phyloP scores from a whole-genome alignment of 2,113 vertebrate species.

The Daboia siamensis region DNA sequence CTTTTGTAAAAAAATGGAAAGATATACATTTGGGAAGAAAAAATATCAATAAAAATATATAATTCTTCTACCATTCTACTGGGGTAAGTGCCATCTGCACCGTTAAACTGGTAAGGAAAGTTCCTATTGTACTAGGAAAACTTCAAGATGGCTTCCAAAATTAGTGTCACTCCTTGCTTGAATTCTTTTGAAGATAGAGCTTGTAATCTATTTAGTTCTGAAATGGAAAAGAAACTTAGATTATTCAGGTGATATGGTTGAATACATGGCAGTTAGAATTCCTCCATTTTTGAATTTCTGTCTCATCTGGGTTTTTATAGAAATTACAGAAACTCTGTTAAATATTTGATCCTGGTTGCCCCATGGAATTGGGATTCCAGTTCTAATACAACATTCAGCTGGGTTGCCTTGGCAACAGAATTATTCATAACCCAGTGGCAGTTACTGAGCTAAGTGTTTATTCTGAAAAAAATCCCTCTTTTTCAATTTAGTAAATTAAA shows the following conservation, averaged over 20 bases:
- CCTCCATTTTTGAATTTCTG: neutral
- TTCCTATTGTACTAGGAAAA: neutral
- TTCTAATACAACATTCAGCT: slow-evolving; percentile 10
- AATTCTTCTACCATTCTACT: neutral
- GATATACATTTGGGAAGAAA: neutral
- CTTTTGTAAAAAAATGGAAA: neutral
- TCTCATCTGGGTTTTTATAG: neutral
- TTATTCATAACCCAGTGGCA: neutral
- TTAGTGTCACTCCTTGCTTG: neutral
- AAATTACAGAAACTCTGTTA: neutral
- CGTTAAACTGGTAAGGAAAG: neutral
- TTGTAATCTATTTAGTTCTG: neutral
- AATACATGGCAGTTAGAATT: neutral
- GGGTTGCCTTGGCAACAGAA: slow-evolving; percentile 11
- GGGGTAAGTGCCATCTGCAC: neutral
- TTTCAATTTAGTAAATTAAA: slow-evolving; percentile 9
- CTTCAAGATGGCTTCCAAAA: neutral
- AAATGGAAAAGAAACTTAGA: neutral
- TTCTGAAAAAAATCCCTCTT: neutral
- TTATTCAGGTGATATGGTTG: neutral
- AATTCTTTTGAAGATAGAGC: neutral
- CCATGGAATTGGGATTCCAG: slow-evolving; percentile 5
- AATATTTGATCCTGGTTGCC: slow-evolving; percentile 1
- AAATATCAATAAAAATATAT: neutral
- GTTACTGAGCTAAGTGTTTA: neutral